These are phyloP conservation scores for Cancer borealis DNA, from an alignment of 2,888 invertebrate species.

Conservation along the genomic window DNA sequence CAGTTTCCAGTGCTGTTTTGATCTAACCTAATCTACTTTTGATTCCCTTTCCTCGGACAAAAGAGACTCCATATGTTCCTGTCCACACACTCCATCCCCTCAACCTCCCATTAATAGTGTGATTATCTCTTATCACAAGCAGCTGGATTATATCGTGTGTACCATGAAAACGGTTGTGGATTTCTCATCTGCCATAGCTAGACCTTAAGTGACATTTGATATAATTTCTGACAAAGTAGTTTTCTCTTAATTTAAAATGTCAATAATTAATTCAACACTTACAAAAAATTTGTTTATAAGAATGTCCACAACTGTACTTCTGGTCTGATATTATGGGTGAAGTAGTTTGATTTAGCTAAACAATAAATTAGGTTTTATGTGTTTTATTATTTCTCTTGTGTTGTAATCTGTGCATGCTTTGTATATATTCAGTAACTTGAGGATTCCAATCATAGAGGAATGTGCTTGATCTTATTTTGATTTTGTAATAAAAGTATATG, in stretches of 20 bases:
- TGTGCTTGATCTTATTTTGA: neutral
- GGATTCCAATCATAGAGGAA: neutral
- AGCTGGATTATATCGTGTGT: neutral
- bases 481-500: neutral
- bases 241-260: neutral
- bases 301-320: neutral
- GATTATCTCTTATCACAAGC: neutral
- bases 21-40: too few relatives aligned
- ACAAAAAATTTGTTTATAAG: neutral
- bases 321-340: neutral
- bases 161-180: slow-evolving; percentile 7
- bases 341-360: neutral
- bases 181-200: neutral
- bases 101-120: neutral
- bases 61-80: too few relatives aligned
- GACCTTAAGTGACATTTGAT: neutral
- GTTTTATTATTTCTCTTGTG: neutral
- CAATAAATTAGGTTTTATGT: neutral
- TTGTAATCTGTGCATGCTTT: neutral
- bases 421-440: neutral
- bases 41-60: too few relatives aligned
- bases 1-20: too few relatives aligned
- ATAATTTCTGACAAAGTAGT: neutral
- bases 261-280: neutral
- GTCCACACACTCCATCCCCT: too few relatives aligned